Evolutionary conservation across 1,140 invertebrate genomes (phyloP), one percentile per base, ranked within the genome.

Genomic region (Bombyx mori): DNA sequence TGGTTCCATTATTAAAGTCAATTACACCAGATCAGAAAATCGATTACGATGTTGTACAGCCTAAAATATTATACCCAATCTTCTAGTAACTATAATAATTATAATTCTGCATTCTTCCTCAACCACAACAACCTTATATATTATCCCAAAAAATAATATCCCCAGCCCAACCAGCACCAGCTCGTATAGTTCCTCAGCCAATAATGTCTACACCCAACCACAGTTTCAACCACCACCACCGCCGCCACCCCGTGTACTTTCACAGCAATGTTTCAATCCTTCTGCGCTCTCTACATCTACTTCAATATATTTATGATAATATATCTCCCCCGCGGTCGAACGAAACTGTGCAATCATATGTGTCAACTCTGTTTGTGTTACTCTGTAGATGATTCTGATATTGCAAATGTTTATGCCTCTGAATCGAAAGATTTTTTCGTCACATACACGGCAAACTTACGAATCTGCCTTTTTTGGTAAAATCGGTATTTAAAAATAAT

Each of bases 31-130:
- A 51, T 51, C 49, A 51, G 49, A 51, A 51, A 51, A 51, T 51
- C 18, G 49, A 51, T 51, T 51, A 18, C 49, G 49, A 51, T 51
- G 3, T 4, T 51, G 49, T n/a, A 51, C 49, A 51, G 9, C 49
- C 49, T 51, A 51, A 51, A 51, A 51, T 22, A 51, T 51, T 51
- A 51, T 51, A 51, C 6, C 49, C 49, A 51, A 51, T 51, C 49
- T 51, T 51, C 49, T 51, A 51, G 49, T 51, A 51, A 51, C 49
- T 51, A 51, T 51, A 51, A 51, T 51, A 51, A 51, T 51, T 51
- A 51, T 51, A 51, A 51, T 51, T 18, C 9, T 51, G 18, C 49
- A 51, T 51, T 51, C 49, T 51, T 51, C 49, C 49, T 51, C 49
- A 51, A 51, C 49, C 49, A 51, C 49, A 51, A 51, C 49, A 51